Percentiles rank a stretch among this genome's conserved stretches.
Evolutionary conservation across 2,113 vertebrate genomes (phyloP).

Genomic region (Cacatua alba): DNA sequence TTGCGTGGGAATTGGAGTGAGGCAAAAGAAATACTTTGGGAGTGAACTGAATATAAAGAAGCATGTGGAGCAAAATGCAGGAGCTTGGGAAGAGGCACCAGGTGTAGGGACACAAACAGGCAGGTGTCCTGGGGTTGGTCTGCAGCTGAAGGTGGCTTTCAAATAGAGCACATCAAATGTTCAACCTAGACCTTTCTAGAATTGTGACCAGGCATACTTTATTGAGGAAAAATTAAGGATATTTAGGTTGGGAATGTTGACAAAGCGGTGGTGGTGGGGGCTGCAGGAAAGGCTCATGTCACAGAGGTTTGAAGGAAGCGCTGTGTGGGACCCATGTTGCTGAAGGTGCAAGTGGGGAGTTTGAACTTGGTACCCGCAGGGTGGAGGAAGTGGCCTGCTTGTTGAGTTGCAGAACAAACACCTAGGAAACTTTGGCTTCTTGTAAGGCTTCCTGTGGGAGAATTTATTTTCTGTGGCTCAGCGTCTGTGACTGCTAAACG

Average conservation of each 20-base stretch:
- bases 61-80: neutral
- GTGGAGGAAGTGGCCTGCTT: neutral
- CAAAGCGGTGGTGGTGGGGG: neutral
- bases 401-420: neutral
- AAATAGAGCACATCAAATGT: neutral
- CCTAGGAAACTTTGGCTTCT: neutral
- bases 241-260: neutral
- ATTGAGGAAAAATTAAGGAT: neutral
- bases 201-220: neutral
- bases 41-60: neutral
- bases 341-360: neutral
- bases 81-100: neutral
- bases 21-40: neutral
- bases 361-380: fast-evolving
- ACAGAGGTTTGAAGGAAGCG: neutral
- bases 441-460: neutral
- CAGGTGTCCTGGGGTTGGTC: neutral
- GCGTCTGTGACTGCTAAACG: conserved; percentile 18
- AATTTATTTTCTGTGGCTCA: conserved; percentile 39
- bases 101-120: neutral
- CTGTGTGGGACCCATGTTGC: fast-evolving
- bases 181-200: neutral
- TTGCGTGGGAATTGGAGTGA: neutral
- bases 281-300: neutral
- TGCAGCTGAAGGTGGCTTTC: neutral